Base-by-base conservation (phyloP, 2,797 vertebrate genomes). In the Emydoidea blandingii region DNA sequence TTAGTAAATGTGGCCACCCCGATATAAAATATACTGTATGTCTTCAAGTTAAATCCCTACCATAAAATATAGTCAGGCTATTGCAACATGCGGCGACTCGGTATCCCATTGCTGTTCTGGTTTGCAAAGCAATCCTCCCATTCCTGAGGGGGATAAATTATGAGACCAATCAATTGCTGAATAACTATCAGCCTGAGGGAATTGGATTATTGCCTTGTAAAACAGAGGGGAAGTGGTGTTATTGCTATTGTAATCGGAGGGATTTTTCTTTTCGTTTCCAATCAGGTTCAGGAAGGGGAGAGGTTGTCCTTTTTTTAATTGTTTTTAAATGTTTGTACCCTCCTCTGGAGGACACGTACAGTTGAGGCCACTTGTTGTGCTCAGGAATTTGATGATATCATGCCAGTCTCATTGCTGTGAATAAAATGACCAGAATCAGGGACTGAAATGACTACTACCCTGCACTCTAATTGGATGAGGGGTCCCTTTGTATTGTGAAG, bases 201-300 rank as follows among this genome's bases (percentile, higher is more conserved):
- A 74, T 23, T 85, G 41, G 29, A 88, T 79, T 94, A 91, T 84
- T 97, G 93, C 81, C 79, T 86, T 92, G 54, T 79, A 89, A 86
- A 95, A 90, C 65, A 90, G 56, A 85, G 85, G 92, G 76, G 57
- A 65, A 88, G 34, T 50, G 81, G 52, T 49, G 62, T 97, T 97
- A 97, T 97, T 97, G 96, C 96, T 96, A 92, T 89, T 79, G 57
- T 91, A 91, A 90, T 14, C 90, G 0, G 84, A 1, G 52, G 34
- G 37, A 87, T 72, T n/a, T 23, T 37, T 2, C 8, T 47, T 41
- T 59, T 83, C 53, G 18, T 92, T 84, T 37, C 80, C 29, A 91
- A 93, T 92, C 79, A 82, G 10, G 34, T 88, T 93, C 65, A 80
- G 76, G 50, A 29, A 72, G 5, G 34, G 31, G 41, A 85, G 57